Percentiles rank a stretch among this genome's conserved stretches.
phyloP scores from a whole-genome alignment of 2,888 invertebrate genomes.

The Cephalotes varians region DNA sequence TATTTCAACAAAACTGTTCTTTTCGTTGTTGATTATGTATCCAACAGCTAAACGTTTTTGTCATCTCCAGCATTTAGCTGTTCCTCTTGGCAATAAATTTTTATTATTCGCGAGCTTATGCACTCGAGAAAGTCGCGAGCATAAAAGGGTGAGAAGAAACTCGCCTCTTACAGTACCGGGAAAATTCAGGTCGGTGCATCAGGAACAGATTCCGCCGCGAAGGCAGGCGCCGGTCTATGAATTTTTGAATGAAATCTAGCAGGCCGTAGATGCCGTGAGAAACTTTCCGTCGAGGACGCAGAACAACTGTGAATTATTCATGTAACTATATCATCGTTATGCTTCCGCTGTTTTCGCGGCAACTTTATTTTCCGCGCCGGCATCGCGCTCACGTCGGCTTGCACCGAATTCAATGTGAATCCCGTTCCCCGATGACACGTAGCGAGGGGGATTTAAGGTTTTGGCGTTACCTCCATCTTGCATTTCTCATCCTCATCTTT shows the following conservation, averaged over 20 bases:
- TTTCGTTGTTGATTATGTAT: constrained; percentile 23
- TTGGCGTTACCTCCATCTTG: constrained; percentile 36
- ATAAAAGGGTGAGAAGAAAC: constrained; percentile 19
- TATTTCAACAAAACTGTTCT: too few species aligned
- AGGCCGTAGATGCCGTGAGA: constrained; percentile 29
- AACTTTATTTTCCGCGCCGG: constrained; percentile 69
- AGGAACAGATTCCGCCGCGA: constrained; percentile 59
- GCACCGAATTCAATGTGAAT: constrained; percentile 77
- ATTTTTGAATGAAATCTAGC: constrained; percentile 68
- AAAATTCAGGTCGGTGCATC: constrained; percentile 62
- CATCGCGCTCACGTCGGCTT: constrained; percentile 67
- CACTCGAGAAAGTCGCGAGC: constrained; percentile 41
- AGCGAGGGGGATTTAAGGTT: constrained; percentile 65
- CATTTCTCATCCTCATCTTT: not conserved
- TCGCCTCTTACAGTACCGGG: constrained; percentile 3
- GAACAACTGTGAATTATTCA: constrained; percentile 81
- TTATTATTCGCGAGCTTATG: constrained; percentile 30
- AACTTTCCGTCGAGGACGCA: constrained; percentile 61
- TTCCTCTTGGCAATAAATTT: constrained; percentile 6
- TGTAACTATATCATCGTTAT: constrained; percentile 79
- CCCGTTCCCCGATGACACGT: constrained; percentile 72
- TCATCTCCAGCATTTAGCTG: constrained; percentile 5
- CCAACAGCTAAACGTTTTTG: constrained; percentile 2
- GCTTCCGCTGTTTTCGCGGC: constrained; percentile 70
- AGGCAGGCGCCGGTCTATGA: constrained; percentile 64